phyloP scores from a whole-genome alignment of 2,113 vertebrate genomes.

The Orientallactaga bullata region DNA sequence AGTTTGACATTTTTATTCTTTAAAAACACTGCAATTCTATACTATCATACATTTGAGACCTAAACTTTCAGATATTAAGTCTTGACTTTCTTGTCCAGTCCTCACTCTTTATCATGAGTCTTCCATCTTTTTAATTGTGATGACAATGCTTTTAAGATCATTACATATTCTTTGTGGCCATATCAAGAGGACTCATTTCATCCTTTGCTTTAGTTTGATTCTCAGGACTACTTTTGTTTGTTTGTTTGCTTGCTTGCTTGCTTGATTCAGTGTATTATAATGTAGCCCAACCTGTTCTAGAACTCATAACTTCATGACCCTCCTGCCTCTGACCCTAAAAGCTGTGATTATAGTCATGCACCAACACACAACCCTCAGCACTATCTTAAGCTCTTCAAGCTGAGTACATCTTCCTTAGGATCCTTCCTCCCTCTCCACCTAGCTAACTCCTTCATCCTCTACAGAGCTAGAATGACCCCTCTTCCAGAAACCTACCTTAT shows the following conservation, averaged over 20 bases:
- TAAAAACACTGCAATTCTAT: background rate
- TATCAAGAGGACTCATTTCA: background rate
- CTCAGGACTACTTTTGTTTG: background rate
- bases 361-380: no score
- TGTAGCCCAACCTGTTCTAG: no score
- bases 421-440: background rate
- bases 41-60: background rate
- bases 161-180: background rate
- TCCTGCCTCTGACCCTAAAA: no score
- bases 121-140: background rate
- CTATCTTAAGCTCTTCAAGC: background rate
- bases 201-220: background rate
- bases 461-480: background rate
- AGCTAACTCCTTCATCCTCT: background rate
- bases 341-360: no score
- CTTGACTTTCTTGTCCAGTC: background rate
- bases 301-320: no score
- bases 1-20: background rate
- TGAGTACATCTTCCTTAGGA: background rate
- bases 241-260: no score
- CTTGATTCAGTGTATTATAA: no score
- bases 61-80: background rate
- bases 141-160: background rate
- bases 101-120: background rate
- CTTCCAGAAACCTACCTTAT: background rate